Conservation (phyloP, 2,113 vertebrate genomes). For the Lepisosteus oculatus region DNA sequence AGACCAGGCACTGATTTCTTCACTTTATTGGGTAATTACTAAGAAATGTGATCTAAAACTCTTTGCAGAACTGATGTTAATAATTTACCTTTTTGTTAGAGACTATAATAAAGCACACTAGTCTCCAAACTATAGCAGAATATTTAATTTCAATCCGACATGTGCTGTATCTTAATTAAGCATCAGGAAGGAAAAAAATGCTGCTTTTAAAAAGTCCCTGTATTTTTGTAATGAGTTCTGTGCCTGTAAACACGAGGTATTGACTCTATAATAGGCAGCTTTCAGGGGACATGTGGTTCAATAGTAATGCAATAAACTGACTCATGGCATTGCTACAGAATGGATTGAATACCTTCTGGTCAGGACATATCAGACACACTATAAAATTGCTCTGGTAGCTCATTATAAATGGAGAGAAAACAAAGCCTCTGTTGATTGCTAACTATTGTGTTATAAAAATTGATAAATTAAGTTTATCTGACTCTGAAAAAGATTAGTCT, state of each 20-base stretch:
- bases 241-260: slow-evolving; percentile 41
- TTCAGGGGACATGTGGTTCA: slow-evolving; percentile 45
- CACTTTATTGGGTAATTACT: slow-evolving; percentile 12
- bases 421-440: not conserved
- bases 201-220: slow-evolving; percentile 37
- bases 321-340: slow-evolving; percentile 35
- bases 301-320: slow-evolving; percentile 46
- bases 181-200: slow-evolving; percentile 40
- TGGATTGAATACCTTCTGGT: slow-evolving; percentile 34
- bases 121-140: slow-evolving; percentile 32
- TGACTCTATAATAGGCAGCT: slow-evolving; percentile 48
- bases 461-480: not conserved
- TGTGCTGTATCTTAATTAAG: slow-evolving; percentile 44
- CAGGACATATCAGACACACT: slow-evolving; percentile 25
- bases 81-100: slow-evolving; percentile 31
- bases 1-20: not conserved
- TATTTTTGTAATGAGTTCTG: slow-evolving; percentile 22
- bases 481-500: not conserved
- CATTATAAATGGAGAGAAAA: slow-evolving; percentile 10
- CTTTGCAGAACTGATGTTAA: slow-evolving; percentile 3
- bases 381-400: not conserved
- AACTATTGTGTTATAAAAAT: not conserved
- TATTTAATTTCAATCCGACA: slow-evolving; percentile 31
- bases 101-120: slow-evolving; percentile 14
- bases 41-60: slow-evolving; percentile 1